Base-by-base conservation (phyloP, 2,888 invertebrate species). In the Quadriops clusia region DNA sequence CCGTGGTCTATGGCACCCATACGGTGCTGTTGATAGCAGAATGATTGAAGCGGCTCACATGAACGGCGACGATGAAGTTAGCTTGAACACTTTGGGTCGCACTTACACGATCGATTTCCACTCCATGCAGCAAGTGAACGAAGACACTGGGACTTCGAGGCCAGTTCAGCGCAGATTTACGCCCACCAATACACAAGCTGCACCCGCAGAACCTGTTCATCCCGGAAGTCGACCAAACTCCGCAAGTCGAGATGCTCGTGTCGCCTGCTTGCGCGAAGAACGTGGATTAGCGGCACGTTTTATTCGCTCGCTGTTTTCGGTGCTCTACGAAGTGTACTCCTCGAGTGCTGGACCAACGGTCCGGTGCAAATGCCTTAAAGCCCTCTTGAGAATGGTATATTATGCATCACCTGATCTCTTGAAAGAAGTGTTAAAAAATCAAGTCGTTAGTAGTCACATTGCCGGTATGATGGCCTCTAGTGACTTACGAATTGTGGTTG, bases 401-500 rank as follows among this genome's bases (percentile, higher is more conserved):
- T 95, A 93, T 59, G 89, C 91, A 6, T 81, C 80, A 42, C 77
- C 90, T 1, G 78, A 86, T 46, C 70, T 95, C 42, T 69, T 97
- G 28, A 74, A 82, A 49, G 81, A 77, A 44, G 76, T 77, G 40
- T 54, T 77, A 34, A 75, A 74, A 47, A 74, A 74, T 51, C 76
- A 77, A 58, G 74, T 86, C 42, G 89, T 93, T 33, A 89, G 90
- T 37, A 94, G 94, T 47, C 94, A 97, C 61, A 89, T 97, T 54
- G 95, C 95, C 16, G 93, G 93, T 34, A 97, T 97, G 94, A 77
- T 97, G 75, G 93, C 94, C 1, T 94, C 94, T 3, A 86, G 82
- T 56, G 97, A 97, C 66, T 70, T 97, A 39, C 78, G 93, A 51
- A 93, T 97, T 53, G 91, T 95, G 23, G 94, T 97, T 27, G 41